Conservation (phyloP, 30 jellyfish, hydroid and myxozoan genomes). For the Sanderia malayensis region DNA sequence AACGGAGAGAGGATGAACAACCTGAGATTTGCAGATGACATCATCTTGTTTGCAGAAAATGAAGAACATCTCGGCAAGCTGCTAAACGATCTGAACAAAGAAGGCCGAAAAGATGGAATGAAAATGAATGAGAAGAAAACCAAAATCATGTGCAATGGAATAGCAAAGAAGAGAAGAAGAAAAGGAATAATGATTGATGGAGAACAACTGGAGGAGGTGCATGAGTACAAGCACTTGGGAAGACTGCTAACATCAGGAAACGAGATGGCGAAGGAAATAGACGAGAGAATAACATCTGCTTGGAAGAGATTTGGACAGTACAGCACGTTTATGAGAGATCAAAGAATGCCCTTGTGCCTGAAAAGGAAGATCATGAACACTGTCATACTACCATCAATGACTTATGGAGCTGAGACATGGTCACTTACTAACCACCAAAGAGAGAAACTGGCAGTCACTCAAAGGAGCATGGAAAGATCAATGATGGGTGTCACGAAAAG, state of each 20-base stretch:
- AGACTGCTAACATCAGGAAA: too few relatives aligned
- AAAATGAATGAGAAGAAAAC: constrained; percentile 34
- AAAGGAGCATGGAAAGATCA: constrained; percentile 37
- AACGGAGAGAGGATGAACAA: constrained; percentile 54
- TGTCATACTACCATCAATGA: constrained; percentile 41
- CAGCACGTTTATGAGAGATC: too few relatives aligned
- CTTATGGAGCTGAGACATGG: constrained; percentile 66
- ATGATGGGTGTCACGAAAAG: constrained; percentile 24
- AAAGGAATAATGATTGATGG: constrained; percentile 20
- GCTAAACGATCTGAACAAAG: constrained; percentile 30
- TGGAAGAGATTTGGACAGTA: too few relatives aligned
- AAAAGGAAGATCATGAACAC: constrained; percentile 47
- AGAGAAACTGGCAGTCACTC: constrained; percentile 38
- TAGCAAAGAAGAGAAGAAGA: neutral
- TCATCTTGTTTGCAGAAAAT: constrained; percentile 54
- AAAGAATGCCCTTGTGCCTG: too few relatives aligned
- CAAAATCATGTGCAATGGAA: constrained; percentile 46
- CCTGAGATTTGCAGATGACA: constrained; percentile 56
- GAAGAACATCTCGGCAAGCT: constrained; percentile 35
- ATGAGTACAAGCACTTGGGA: constrained; percentile 47
- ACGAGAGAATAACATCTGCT: too few relatives aligned
- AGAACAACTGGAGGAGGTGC: constrained; percentile 47
- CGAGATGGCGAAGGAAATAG: constrained; percentile 48
- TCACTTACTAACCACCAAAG: constrained; percentile 35
- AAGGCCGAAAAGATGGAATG: constrained; percentile 46